These are phyloP conservation scores for Spialia ferax DNA, from an alignment of 2,888 invertebrate genomes.

Conservation along the genomic window DNA sequence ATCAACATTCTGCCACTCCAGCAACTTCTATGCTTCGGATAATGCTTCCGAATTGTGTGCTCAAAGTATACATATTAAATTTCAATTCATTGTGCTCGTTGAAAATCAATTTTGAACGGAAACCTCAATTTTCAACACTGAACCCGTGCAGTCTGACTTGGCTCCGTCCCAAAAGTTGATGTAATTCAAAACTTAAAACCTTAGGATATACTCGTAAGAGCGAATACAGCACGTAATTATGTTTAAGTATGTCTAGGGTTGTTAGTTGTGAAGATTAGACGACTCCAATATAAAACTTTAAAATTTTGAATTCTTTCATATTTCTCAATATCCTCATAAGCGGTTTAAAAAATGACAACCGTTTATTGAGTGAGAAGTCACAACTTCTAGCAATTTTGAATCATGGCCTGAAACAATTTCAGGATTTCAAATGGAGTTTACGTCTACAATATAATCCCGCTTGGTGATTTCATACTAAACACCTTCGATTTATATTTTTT, in stretches of 20 bases:
- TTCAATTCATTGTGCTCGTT: constrained; percentile 29
- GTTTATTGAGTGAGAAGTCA: not conserved
- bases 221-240: constrained; percentile 30
- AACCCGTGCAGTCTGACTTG: constrained; percentile 27
- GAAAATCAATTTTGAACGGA: constrained; percentile 33
- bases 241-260: constrained; percentile 27
- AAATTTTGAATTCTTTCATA: no score
- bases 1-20: not conserved
- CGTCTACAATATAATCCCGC: no score
- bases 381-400: no score
- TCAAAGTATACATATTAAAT: constrained; percentile 28
- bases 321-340: no score
- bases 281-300: not conserved
- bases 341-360: not conserved
- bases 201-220: constrained; percentile 29
- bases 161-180: constrained; percentile 29
- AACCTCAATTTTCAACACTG: constrained; percentile 35
- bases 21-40: constrained; percentile 10
- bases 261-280: not conserved
- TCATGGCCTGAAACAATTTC: no score
- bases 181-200: constrained; percentile 33
- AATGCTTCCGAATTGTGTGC: constrained; percentile 4
- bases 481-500: no score
- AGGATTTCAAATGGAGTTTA: no score
- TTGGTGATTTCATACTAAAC: no score